Evolutionary conservation across 92 coral and sea anemone species (phyloP), one percentile per base, ranked within the genome.

Genomic region (Palythoa caribaeorum): DNA sequence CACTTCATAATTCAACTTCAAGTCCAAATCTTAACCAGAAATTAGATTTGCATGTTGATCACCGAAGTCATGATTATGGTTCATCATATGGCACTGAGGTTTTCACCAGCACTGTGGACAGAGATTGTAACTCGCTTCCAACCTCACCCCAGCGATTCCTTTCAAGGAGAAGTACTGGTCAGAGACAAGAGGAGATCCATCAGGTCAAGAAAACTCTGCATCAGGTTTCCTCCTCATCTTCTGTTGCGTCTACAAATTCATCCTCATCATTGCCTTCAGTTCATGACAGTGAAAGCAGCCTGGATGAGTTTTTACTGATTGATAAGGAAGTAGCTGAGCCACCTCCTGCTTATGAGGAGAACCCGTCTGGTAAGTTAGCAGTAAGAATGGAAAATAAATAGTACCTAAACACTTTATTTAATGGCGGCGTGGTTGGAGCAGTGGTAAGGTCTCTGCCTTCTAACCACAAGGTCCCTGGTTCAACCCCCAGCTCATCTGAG

Each of bases 1-100:
- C 90, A n/a, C 72, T 84, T 2, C 50, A 71, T 69, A 35, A 84
- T 17, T 76, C 94, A 16, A 84, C 78, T n/a, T 85, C 96, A 0
- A 92, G 92, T 28, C 94, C 94, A 52, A 87, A 92, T 38, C 88
- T 92, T 21, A 86, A 92, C 38, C 77, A 71, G 20, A 85, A 89
- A 59, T 80, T 85, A 9, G 86, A 77, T 10, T 17, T 16, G 12
- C 54, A 28, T n/a, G 73, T 37, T 0, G 66, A 83, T 9, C 38
- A 19, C 21, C 75, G 65, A 76, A 37, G 73, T 9, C 59, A 62
- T 28, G 63, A 78, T 10, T 72, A 48, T 17, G 77, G 86, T 14
- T 57, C 38, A 9, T 76, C 80, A 19, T 38, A 71, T 8, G 87
- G 87, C 19, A 63, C 20, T 17, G 89, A 87, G 14, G 44, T 71